Conservation (phyloP, 2,888 invertebrate species). For the Ophioninae sp. region DNA sequence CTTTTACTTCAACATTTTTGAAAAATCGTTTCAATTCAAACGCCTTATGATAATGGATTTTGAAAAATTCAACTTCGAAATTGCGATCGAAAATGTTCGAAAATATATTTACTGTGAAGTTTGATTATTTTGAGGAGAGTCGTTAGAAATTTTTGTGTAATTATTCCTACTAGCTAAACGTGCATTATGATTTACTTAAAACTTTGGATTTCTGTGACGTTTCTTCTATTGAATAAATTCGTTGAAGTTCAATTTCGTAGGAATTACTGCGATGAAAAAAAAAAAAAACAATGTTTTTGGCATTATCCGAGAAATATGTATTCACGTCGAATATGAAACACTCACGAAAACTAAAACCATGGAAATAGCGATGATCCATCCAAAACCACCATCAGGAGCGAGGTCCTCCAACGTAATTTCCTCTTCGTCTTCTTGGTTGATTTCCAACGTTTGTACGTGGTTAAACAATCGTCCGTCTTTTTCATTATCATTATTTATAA, state of each 20-base stretch:
- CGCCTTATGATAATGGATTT: slow-evolving; percentile 1
- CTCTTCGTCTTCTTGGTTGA: slow-evolving; percentile 49
- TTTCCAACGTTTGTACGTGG: slow-evolving; percentile 38
- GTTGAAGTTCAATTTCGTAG: too few relatives aligned
- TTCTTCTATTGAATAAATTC: too few relatives aligned
- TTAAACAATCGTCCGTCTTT: slow-evolving; percentile 28
- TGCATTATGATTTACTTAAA: background rate
- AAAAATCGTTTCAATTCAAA: slow-evolving; percentile 37
- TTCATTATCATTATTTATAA: slow-evolving; percentile 29
- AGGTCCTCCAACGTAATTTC: slow-evolving; percentile 78
- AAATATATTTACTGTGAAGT: background rate
- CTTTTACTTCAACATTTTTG: slow-evolving; percentile 12
- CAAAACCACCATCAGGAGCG: slow-evolving; percentile 94
- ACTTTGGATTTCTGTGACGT: background rate
- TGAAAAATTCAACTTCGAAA: background rate
- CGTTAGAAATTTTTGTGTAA: background rate
- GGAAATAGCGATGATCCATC: slow-evolving; percentile 93
- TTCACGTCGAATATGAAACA: slow-evolving; percentile 68
- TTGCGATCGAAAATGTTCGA: background rate
- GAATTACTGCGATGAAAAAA: too few relatives aligned
- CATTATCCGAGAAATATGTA: background rate
- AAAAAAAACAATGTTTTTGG: background rate
- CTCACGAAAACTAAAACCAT: slow-evolving; percentile 93
- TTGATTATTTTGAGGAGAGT: background rate
- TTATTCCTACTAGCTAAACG: background rate